phyloP scores from a whole-genome alignment of 2,888 invertebrate species.

The Leptopilina drosophilae region DNA sequence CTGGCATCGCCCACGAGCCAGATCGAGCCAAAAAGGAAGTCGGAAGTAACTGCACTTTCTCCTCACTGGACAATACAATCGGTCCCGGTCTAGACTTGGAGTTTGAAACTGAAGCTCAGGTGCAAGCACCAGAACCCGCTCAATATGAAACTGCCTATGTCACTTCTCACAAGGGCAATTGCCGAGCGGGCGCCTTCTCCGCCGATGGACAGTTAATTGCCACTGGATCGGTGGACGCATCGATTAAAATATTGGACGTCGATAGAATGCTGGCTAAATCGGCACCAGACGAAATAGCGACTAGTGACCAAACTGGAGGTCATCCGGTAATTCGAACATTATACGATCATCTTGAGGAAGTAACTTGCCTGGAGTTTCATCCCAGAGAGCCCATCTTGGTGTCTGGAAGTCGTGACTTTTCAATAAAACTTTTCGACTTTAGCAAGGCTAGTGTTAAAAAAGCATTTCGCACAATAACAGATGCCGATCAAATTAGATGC shows the following conservation, averaged over 20 bases:
- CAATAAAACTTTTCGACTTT: conserved; percentile 97
- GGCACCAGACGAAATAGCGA: conserved; percentile 92
- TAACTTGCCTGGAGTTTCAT: conserved; percentile 97
- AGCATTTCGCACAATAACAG: conserved; percentile 96
- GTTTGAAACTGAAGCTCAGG: conserved; percentile 96
- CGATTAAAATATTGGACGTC: conserved; percentile 99
- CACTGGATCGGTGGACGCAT: conserved; percentile 98
- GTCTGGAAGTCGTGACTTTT: conserved; percentile 96
- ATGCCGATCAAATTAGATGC: conserved; percentile 93
- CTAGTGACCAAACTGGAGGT: conserved; percentile 91
- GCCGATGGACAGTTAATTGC: conserved; percentile 96
- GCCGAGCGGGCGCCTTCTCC: conserved; percentile 97
- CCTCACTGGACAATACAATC: conserved; percentile 81
- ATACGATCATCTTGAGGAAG: conserved; percentile 98
- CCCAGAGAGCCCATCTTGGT: conserved; percentile 96
- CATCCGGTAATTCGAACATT: conserved; percentile 99
- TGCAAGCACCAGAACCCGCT: conserved; percentile 96
- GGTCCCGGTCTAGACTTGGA: conserved; percentile 93
- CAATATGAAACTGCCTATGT: conserved; percentile 99
- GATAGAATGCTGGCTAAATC: conserved; percentile 99
- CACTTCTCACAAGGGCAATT: conserved; percentile 97
- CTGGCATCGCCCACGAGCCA: conserved; percentile 91
- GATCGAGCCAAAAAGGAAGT: conserved; percentile 81
- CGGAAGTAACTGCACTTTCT: conserved; percentile 79
- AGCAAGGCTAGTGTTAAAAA: conserved; percentile 99